Evolutionary conservation across 2,797 vertebrate species (phyloP).

Genomic region (Rhabdomys pumilio): DNA sequence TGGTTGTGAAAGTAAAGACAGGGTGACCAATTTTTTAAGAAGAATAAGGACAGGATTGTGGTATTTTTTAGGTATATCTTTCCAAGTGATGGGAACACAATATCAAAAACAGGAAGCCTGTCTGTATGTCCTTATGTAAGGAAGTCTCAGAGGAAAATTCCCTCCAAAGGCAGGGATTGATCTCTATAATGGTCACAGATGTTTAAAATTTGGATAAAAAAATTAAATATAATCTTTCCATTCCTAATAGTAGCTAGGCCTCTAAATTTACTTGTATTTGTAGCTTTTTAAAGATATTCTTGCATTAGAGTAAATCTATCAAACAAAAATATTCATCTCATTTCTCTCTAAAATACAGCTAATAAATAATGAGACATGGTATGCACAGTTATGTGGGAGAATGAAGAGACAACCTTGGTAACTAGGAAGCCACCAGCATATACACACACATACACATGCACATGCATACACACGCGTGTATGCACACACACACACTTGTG

Average conservation of each 20-base stretch:
- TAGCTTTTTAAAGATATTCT: conserved; percentile 40
- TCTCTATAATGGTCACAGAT: not conserved
- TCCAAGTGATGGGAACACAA: not conserved
- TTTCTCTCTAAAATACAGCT: conserved; percentile 34
- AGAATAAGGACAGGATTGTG: not conserved
- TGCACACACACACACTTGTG: not conserved
- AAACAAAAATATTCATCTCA: conserved; percentile 24
- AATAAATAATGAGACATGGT: not conserved
- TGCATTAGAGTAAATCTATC: conserved; percentile 13
- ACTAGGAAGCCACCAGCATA: not conserved
- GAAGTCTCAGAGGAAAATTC: conserved; percentile 15
- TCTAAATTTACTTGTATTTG: conserved; percentile 7
- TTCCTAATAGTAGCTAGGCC: not conserved
- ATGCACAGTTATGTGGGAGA: not conserved
- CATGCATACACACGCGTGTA: not conserved
- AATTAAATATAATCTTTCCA: not conserved
- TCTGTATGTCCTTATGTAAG: not conserved
- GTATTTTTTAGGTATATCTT: not conserved
- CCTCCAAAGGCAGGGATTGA: not conserved
- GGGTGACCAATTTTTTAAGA: not conserved
- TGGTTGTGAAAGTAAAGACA: conserved; percentile 59
- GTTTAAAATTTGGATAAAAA: not conserved
- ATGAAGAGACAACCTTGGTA: not conserved
- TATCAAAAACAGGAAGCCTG: conserved; percentile 5
- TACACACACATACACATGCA: not conserved